A percentile compares a stretch with the other conserved stretches of the same genome.
Conservation (phyloP, 2,113 vertebrate species). For the Rafetus swinhoei region DNA sequence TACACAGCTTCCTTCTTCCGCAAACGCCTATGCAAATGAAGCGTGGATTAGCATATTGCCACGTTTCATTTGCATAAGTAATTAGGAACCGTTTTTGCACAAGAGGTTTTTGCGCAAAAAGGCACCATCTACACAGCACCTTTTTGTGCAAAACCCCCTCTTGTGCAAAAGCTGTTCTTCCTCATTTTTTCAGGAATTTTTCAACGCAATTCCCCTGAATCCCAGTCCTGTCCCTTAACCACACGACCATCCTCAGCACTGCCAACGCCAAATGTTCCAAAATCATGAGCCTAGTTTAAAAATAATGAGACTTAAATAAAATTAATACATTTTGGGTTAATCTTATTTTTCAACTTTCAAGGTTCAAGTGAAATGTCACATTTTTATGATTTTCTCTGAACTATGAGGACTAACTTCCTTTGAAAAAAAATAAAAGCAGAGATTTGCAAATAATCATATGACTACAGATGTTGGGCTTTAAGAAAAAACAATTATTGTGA, state of each 20-base stretch:
- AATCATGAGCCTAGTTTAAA: not conserved
- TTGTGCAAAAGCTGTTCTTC: too few species aligned
- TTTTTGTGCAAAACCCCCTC: too few species aligned
- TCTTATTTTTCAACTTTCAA: not conserved
- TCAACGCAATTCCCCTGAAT: not conserved
- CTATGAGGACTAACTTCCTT: not conserved
- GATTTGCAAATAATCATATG: not conserved
- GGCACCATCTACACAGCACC: too few species aligned
- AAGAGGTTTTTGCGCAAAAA: too few species aligned
- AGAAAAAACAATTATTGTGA: not conserved
- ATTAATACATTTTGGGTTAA: rapidly evolving
- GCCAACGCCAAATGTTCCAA: not conserved
- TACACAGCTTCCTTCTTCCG: too few species aligned
- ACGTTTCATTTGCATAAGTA: too few species aligned
- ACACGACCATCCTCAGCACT: not conserved
- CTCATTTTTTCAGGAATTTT: too few species aligned
- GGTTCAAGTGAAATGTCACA: not conserved
- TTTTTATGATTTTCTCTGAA: not conserved
- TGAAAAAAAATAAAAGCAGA: not conserved
- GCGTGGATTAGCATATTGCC: too few species aligned
- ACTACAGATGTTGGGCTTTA: not conserved
- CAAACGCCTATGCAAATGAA: too few species aligned
- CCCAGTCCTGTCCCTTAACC: not conserved
- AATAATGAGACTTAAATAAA: constrained; percentile 1
- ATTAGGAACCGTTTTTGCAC: too few species aligned